A percentile compares a stretch with the other conserved stretches of the same genome.
These are phyloP conservation scores for Halocynthia aurantium DNA, from an alignment of 23 tunicate species.

Conservation along the genomic window DNA sequence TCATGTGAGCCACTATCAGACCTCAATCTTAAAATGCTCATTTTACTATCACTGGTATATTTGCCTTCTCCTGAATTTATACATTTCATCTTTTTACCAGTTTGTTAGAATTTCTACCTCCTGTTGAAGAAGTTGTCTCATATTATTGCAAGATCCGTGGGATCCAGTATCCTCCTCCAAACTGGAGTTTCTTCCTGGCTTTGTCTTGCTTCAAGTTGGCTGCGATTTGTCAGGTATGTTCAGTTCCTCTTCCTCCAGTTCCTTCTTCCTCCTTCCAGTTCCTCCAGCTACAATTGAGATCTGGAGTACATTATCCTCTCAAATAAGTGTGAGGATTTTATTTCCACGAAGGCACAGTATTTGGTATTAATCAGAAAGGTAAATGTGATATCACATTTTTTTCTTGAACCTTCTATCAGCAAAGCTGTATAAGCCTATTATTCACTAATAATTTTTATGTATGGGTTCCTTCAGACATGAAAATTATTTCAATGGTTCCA, in stretches of 20 bases:
- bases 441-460: too few species aligned
- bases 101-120: too few species aligned
- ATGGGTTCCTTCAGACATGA: too few species aligned
- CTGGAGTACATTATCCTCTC: not conserved
- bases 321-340: not conserved
- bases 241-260: too few species aligned
- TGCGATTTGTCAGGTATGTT: conserved; percentile 58
- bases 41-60: too few species aligned
- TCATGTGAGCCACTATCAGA: too few species aligned
- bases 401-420: not conserved
- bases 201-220: conserved; percentile 70
- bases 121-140: conserved; percentile 40
- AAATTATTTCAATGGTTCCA: too few species aligned
- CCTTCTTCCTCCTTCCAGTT: not conserved
- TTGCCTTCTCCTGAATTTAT: too few species aligned
- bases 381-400: not conserved
- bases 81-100: too few species aligned
- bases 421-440: too few species aligned
- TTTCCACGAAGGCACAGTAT: not conserved
- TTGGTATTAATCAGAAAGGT: not conserved
- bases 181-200: conserved; percentile 73
- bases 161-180: conserved; percentile 53
- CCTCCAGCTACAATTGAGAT: not conserved
- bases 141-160: conserved; percentile 68
- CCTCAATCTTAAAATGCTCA: too few species aligned